Conservation (phyloP, 1,140 invertebrate species). For the Ylistrum balloti region DNA sequence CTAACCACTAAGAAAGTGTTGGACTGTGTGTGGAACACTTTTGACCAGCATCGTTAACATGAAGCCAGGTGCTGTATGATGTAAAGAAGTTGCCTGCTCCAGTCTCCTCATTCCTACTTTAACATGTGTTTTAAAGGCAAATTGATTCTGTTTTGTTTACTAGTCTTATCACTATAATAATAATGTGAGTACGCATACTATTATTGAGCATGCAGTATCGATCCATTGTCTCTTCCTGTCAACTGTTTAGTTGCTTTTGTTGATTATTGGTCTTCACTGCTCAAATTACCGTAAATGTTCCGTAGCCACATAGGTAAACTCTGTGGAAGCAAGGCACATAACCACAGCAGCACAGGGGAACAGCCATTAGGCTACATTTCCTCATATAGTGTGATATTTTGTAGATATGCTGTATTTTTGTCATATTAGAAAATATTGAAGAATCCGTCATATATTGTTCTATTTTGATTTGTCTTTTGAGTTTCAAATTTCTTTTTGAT, state of each 20-base stretch:
- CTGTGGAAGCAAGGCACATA: neutral
- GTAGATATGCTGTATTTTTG: neutral
- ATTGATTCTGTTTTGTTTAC: conserved; percentile 51
- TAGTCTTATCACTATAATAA: conserved; percentile 65
- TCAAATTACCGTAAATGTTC: conserved; percentile 35
- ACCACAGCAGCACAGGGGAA: neutral
- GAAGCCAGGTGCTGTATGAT: conserved; percentile 2
- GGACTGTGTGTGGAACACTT: neutral
- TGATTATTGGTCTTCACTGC: conserved; percentile 33
- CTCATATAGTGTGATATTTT: neutral
- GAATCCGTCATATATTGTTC: neutral
- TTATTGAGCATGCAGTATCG: conserved; percentile 53
- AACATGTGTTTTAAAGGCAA: conserved; percentile 33
- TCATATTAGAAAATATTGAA: neutral
- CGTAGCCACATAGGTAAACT: conserved; percentile 5
- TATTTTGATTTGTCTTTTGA: neutral
- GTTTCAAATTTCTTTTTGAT: neutral
- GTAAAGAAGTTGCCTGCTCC: neutral
- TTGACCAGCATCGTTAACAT: neutral
- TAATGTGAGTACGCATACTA: conserved; percentile 63
- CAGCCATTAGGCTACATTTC: neutral
- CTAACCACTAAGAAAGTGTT: neutral
- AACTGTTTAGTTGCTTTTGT: conserved; percentile 35
- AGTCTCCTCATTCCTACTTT: neutral
- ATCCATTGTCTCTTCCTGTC: conserved; percentile 38